Base-by-base conservation (phyloP, 2,888 invertebrate genomes). In the Desoria tigrina region DNA sequence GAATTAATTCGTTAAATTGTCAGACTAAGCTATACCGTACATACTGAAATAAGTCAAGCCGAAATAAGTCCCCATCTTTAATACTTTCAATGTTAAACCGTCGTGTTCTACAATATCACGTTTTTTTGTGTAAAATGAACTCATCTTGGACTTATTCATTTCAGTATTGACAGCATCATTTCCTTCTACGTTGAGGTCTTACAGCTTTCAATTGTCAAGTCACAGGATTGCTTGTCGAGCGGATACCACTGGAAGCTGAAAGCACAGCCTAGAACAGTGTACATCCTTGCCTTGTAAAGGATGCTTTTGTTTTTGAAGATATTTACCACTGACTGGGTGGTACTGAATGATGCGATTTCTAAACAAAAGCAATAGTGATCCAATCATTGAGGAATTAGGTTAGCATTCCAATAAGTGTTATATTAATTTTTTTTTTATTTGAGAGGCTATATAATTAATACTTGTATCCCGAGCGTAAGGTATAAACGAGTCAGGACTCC, bases 161-260 rank as follows among this genome's bases (percentile, higher is more conserved):
- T n/a, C n/a, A n/a, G n/a, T n/a, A n/a, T n/a, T n/a, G n/a, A n/a
- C n/a, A n/a, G n/a, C n/a, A n/a, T n/a, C n/a, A n/a, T n/a, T n/a
- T n/a, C n/a, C n/a, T n/a, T n/a, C n/a, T n/a, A n/a, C n/a, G n/a
- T n/a, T n/a, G n/a, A n/a, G n/a, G n/a, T 86, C 90, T 88, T 80
- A 91, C 91, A 92, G 79, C 91, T 92, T 80, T 91, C 90, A 70
- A 92, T 88, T 77, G 88, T 88, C 77, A 91, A 87, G 11, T 90
- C 90, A 78, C 91, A 91, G 39, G 88, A 86, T 83, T 91, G 91
- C 77, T 90, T 89, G 79, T 92, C 91, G 88, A 90, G 89, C 26
- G 91, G 91, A 78, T 91, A 92, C 59, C 90, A 85, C 79, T 89
- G 88, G 79, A 91, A 91, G 79, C 90, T 90, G 90, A 92, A 91